A percentile compares a stretch with the other conserved stretches of the same genome.
Conservation (phyloP, 2,888 invertebrate species). For the Tanypteryx hageni region DNA sequence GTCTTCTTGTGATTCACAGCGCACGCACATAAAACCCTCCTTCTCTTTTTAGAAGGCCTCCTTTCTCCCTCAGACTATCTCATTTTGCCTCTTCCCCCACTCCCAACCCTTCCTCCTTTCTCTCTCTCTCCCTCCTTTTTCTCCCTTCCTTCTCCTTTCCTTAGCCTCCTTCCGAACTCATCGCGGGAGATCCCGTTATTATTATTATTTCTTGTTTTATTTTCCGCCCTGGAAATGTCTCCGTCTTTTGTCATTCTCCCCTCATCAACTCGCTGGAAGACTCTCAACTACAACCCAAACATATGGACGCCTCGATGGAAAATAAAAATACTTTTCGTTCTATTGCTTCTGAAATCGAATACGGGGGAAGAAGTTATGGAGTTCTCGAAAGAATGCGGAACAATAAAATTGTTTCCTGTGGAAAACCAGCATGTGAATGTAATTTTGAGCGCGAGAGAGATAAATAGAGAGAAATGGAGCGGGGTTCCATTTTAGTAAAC, state of each 20-base stretch:
- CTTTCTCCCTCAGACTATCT: not conserved
- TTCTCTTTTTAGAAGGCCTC: not conserved
- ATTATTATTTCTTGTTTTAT: not conserved
- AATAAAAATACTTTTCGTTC: slow-evolving; percentile 31
- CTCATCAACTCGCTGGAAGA: slow-evolving; percentile 17
- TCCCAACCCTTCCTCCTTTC: not conserved
- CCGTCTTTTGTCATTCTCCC: slow-evolving; percentile 47
- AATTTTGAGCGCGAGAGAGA: not conserved
- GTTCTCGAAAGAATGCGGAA: slow-evolving; percentile 26
- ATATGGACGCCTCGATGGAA: not conserved
- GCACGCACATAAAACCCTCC: no score
- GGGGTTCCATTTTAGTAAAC: not conserved
- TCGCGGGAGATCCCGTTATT: not conserved
- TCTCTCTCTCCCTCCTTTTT: not conserved
- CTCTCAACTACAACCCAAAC: not conserved
- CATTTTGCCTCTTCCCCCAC: not conserved
- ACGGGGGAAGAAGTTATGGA: slow-evolving; percentile 18
- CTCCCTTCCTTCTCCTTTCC: no score
- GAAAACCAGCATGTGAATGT: not conserved
- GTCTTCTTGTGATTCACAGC: no score
- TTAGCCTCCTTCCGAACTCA: not conserved
- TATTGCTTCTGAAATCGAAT: slow-evolving; percentile 48
- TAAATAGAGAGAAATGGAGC: not conserved
- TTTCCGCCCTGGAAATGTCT: not conserved
- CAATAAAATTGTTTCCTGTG: slow-evolving; percentile 40